Base-by-base conservation (phyloP, 2,113 vertebrate genomes). In the Oreochromis aureus region DNA sequence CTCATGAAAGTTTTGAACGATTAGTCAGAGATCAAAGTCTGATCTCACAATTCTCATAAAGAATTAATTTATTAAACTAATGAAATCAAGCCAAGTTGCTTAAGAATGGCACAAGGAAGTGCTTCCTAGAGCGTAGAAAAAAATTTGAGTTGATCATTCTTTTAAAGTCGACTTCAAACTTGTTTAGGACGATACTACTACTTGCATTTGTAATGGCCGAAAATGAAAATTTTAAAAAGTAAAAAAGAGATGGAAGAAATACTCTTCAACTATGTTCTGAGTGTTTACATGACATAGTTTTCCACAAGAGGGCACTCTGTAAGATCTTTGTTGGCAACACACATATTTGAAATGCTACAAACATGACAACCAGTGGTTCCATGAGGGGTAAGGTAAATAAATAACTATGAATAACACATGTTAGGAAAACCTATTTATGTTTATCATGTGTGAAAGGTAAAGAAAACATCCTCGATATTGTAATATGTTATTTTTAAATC, bases 401-500 rank as follows among this genome's bases (percentile, higher is more conserved):
- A 73, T 46, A 44, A 71, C 66, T 44, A 24, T n/a, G 12, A 24
- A 15, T 24, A 71, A 71, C 5, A 44, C 13, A 71, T 71, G 39
- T 24, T 71, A 44, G 36, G 66, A 15, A 71, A 71, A 71, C 22
- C n/a, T 71, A 39, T 44, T 71, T 71, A 16, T 71, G 66, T 44
- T 44, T 71, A 41, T 15, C 7, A 15, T 71, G 66, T 71, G 39
- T 73, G 13, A 46, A 73, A 73, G 32, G 32, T 36, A 66, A 46
- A 0, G 10, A 73, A 73, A 46, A 46, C 0, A 46, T 73, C 22
- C 7, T 44, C 2, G 0, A 73, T 44, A 73, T 46, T 46, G 39
- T 24, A 46, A 46, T 73, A 46, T 46, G 8, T 15, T 4, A 46
- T 73, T 73, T 24, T 73, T 27, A 27, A 73, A 44, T 71, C 66